These are phyloP conservation scores for Platysteira castanea DNA, from an alignment of 2,113 vertebrate genomes.

Conservation along the genomic window DNA sequence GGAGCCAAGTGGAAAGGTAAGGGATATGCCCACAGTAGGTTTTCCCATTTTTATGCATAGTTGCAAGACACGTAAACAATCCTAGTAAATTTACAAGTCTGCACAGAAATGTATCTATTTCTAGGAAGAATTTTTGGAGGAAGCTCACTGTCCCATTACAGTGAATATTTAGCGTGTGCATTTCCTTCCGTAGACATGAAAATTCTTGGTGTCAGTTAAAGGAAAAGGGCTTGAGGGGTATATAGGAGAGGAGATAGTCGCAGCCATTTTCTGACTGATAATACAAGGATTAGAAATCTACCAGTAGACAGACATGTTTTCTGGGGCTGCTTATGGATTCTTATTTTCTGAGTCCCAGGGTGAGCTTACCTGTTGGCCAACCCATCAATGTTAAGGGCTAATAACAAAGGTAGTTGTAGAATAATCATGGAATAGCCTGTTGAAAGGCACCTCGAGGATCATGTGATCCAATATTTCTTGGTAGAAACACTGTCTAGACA, in stretches of 20 bases:
- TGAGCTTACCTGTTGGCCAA: background rate
- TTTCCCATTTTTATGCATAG: background rate
- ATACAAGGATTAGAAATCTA: background rate
- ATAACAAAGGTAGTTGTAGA: background rate
- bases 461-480: background rate
- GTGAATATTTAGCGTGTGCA: background rate
- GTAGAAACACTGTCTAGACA: background rate
- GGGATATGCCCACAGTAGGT: background rate
- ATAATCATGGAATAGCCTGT: background rate
- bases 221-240: background rate
- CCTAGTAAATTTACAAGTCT: background rate
- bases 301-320: background rate
- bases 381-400: background rate
- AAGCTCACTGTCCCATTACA: background rate
- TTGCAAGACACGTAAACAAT: background rate
- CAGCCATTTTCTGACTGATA: background rate
- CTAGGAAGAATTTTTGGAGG: background rate
- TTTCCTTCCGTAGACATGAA: background rate
- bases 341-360: background rate
- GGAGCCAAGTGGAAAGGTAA: background rate
- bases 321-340: background rate
- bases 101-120: background rate
- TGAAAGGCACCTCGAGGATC: background rate
- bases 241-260: background rate
- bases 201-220: background rate